Conservation (phyloP, 2,888 invertebrate genomes). For the Scaptomyza tumidula region DNA sequence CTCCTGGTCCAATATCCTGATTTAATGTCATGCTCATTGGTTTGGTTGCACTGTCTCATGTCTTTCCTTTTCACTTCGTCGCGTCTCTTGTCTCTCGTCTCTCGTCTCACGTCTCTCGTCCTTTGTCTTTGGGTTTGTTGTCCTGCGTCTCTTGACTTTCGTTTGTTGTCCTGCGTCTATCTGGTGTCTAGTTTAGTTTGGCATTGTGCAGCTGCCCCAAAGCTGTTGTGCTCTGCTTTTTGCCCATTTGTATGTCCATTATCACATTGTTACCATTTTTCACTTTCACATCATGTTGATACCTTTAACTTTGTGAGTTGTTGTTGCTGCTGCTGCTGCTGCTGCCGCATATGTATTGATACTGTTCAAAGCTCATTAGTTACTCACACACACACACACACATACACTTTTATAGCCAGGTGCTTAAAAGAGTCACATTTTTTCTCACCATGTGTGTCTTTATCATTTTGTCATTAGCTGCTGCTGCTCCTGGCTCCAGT, state of each 20-base stretch:
- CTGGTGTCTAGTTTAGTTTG: constrained; percentile 34
- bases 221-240: not conserved
- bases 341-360: not conserved
- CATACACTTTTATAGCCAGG: not conserved
- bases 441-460: not conserved
- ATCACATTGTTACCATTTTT: constrained; percentile 33
- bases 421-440: not conserved
- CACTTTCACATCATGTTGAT: constrained; percentile 31
- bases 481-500: not conserved
- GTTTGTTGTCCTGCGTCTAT: constrained; percentile 17
- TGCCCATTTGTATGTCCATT: constrained; percentile 42
- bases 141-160: constrained; percentile 17
- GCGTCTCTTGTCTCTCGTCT: constrained; percentile 11
- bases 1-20: constrained; percentile 15
- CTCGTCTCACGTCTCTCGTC: constrained; percentile 14
- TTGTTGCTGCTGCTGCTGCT: constrained; percentile 35
- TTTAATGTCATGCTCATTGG: constrained; percentile 41
- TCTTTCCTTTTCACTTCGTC: not conserved
- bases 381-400: not conserved
- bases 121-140: constrained; percentile 11
- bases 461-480: constrained; percentile 10
- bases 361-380: constrained; percentile 20
- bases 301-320: constrained; percentile 15
- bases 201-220: constrained; percentile 13
- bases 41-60: constrained; percentile 29